These are phyloP conservation scores for Aurelia sp. DNA, from an alignment of 30 jellyfish, hydroid and myxozoan species.

Conservation along the genomic window DNA sequence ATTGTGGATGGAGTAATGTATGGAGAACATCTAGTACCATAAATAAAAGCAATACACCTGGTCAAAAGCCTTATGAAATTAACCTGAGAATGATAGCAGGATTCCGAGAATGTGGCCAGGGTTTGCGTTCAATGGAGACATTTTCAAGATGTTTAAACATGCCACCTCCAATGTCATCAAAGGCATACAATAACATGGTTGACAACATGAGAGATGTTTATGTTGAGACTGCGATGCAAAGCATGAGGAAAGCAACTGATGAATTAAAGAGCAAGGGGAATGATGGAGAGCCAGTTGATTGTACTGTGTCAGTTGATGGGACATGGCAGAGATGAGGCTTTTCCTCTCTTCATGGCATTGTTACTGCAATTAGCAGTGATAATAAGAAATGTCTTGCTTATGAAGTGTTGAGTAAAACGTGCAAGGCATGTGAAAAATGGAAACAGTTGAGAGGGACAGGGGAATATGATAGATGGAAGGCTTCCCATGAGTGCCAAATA, in stretches of 20 bases:
- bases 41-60: background rate
- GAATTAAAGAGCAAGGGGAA: background rate
- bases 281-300: background rate
- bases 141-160: background rate
- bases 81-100: background rate
- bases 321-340: no score
- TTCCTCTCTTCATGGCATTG: background rate
- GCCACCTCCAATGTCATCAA: background rate
- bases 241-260: background rate
- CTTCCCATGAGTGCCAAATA: slow-evolving; percentile 18
- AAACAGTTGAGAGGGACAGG: background rate
- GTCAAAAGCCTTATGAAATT: background rate
- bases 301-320: no score
- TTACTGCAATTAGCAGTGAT: background rate
- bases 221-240: background rate
- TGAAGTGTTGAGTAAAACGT: slow-evolving; percentile 27
- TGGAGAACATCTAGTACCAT: background rate
- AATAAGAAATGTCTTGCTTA: slow-evolving; percentile 20
- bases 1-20: background rate
- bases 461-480: slow-evolving; percentile 35
- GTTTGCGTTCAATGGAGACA: background rate
- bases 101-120: background rate
- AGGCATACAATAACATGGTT: background rate
- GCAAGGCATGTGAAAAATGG: slow-evolving; percentile 51
- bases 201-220: background rate